These are phyloP conservation scores for Micronycteris hirsuta DNA, from an alignment of 2,113 vertebrate species.

Conservation along the genomic window DNA sequence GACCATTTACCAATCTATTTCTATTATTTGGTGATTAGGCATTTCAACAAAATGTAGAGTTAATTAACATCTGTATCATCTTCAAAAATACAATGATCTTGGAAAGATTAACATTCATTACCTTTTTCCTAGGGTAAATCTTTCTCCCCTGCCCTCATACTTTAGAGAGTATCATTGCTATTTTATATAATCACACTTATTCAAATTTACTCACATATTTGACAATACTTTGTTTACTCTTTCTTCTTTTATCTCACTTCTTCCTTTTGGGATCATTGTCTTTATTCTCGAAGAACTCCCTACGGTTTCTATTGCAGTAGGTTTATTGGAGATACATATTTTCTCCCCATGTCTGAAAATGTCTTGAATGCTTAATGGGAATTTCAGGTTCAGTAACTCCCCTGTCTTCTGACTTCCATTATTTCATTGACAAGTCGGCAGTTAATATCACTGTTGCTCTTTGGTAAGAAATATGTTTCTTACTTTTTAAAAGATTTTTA, in stretches of 20 bases:
- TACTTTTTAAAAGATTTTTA: background rate
- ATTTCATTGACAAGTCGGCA: background rate
- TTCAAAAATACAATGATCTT: background rate
- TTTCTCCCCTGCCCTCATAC: background rate
- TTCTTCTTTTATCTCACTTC: background rate
- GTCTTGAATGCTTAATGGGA: background rate
- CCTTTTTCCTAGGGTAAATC: background rate
- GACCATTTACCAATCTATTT: background rate
- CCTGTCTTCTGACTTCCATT: background rate
- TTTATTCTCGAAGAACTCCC: background rate
- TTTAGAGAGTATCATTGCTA: background rate
- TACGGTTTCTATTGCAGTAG: background rate
- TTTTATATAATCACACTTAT: background rate
- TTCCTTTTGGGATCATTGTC: background rate
- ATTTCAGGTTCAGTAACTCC: background rate
- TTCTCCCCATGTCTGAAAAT: background rate
- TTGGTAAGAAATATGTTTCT: background rate
- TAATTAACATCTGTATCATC: background rate
- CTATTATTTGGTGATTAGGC: background rate
- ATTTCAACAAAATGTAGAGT: background rate
- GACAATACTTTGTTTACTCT: background rate
- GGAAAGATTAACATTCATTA: background rate
- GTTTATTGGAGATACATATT: background rate
- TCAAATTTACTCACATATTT: background rate
- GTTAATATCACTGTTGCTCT: background rate